Percentiles rank a stretch among this genome's conserved stretches.
Evolutionary conservation across 2,797 vertebrate genomes (phyloP).

Genomic region (Pygocentrus nattereri): DNA sequence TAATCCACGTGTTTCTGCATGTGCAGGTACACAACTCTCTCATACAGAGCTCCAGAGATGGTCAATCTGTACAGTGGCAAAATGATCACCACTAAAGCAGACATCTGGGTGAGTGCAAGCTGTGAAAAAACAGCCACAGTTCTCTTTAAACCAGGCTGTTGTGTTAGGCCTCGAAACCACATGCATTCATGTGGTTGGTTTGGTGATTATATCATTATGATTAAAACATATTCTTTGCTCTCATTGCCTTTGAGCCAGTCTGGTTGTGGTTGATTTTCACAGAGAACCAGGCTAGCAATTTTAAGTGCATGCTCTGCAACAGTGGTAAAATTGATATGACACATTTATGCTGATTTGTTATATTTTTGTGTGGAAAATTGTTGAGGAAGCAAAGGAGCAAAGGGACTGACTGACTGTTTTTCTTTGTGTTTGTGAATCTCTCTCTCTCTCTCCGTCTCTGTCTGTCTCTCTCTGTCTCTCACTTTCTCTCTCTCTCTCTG

Average conservation of each 20-base stretch:
- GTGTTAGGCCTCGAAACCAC: neutral
- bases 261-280: neutral
- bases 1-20: slow-evolving; percentile 14
- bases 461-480: slow-evolving; percentile 21
- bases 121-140: neutral
- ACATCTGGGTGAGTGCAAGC: slow-evolving; percentile 90
- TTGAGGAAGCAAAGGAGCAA: neutral
- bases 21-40: slow-evolving; percentile 94
- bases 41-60: slow-evolving; percentile 98
- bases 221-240: neutral
- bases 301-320: slow-evolving; percentile 3
- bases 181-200: neutral
- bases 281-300: neutral
- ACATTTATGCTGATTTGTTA: slow-evolving; percentile 6
- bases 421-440: slow-evolving; percentile 13
- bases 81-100: slow-evolving; percentile 95
- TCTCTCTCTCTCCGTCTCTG: neutral
- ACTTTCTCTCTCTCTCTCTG: slow-evolving; percentile 34
- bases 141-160: neutral
- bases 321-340: neutral
- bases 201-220: neutral
- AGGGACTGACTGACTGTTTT: neutral
- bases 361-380: neutral
- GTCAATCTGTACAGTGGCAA: slow-evolving; percentile 95
- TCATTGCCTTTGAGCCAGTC: neutral